Evolutionary conservation across 2,797 vertebrate genomes (phyloP).

Genomic region (Manis pentadactyla): DNA sequence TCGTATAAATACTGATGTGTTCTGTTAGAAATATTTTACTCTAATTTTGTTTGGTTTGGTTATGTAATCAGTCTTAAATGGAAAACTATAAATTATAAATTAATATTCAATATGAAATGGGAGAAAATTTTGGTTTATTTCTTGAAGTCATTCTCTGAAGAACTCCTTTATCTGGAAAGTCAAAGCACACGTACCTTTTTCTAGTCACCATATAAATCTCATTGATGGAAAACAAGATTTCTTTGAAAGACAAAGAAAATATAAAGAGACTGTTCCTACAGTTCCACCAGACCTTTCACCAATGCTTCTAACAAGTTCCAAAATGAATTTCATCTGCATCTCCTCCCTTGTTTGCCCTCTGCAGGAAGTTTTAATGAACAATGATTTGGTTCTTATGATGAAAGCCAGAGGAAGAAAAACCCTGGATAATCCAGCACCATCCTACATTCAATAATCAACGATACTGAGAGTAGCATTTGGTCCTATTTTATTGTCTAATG

Average conservation of each 20-base stretch:
- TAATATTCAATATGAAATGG: slow-evolving; percentile 60
- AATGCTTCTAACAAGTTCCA: slow-evolving; percentile 76
- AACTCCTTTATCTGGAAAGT: slow-evolving; percentile 68
- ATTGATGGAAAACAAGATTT: slow-evolving; percentile 69
- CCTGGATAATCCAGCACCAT: slow-evolving; percentile 4
- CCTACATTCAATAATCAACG: not conserved
- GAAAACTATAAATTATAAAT: slow-evolving; percentile 66
- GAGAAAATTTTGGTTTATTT: slow-evolving; percentile 49
- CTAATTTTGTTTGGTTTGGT: slow-evolving; percentile 8
- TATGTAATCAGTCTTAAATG: slow-evolving; percentile 53
- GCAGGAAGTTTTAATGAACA: slow-evolving; percentile 70
- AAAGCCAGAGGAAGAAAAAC: slow-evolving; percentile 34
- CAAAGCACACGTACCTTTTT: slow-evolving; percentile 57
- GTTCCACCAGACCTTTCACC: slow-evolving; percentile 76
- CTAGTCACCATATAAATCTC: slow-evolving; percentile 79
- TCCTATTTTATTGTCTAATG: not conserved
- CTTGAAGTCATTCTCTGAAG: slow-evolving; percentile 65
- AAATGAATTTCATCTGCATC: slow-evolving; percentile 75
- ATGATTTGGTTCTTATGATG: slow-evolving; percentile 30
- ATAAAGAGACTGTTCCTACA: slow-evolving; percentile 66
- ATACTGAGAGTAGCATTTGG: not conserved
- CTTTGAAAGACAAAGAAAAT: slow-evolving; percentile 75
- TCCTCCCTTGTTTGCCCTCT: slow-evolving; percentile 25
- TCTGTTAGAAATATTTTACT: slow-evolving; percentile 23
- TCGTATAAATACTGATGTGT: not conserved